A percentile compares a stretch with the other conserved stretches of the same genome.
Conservation (phyloP, 2,113 vertebrate genomes). For the Aythya baeri region DNA sequence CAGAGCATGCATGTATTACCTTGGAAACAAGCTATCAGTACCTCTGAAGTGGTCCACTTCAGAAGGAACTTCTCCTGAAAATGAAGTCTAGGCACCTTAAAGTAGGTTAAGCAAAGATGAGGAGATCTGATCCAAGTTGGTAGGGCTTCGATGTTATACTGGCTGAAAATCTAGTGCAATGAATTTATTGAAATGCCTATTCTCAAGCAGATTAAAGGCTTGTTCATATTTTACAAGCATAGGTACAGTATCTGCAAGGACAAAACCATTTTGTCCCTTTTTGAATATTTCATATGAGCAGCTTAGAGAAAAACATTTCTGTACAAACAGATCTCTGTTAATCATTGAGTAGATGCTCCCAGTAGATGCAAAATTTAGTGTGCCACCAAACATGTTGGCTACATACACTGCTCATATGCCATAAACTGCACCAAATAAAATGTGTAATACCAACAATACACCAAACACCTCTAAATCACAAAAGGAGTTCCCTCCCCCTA, state of each 20-base stretch:
- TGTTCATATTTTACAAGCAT: background rate
- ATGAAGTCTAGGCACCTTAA: background rate
- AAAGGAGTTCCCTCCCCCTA: background rate
- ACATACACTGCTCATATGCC: background rate
- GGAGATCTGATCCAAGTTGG: rapidly evolving
- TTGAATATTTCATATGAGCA: background rate
- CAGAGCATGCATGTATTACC: background rate
- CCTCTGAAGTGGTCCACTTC: background rate
- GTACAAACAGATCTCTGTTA: background rate
- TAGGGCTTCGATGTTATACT: background rate
- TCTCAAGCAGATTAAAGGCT: background rate
- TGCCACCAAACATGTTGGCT: background rate
- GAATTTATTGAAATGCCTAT: background rate
- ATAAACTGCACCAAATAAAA: background rate
- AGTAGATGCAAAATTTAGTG: background rate
- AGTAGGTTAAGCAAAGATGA: background rate
- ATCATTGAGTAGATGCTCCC: background rate
- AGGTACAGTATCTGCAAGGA: background rate
- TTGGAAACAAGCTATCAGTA: background rate
- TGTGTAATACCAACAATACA: background rate
- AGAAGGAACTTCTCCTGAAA: background rate
- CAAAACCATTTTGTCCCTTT: background rate
- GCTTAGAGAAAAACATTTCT: background rate
- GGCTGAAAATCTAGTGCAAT: background rate
- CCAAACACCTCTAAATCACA: background rate